Base-by-base conservation (phyloP, 2,888 invertebrate species). In the Aspidiotus rigidus region DNA sequence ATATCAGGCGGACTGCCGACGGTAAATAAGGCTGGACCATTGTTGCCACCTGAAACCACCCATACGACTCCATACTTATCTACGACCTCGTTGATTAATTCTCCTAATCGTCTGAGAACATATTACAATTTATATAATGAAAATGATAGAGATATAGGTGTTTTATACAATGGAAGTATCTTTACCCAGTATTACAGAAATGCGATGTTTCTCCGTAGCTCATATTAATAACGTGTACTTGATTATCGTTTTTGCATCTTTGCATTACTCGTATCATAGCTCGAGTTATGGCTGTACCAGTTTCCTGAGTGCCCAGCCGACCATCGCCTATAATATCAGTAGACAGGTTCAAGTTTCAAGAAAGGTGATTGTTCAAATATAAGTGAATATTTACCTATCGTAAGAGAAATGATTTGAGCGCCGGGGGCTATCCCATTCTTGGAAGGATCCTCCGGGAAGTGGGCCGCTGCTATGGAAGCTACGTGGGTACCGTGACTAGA, bases 401-500 rank as follows among this genome's bases (percentile, higher is more conserved):
- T 90, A 62, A 98, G 81, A 0, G 95, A 93, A 53, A 98, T 84
- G 69, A 98, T 85, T 80, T 93, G 91, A 2, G 98, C 97, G 44
- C 97, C 98, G 0, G 98, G 98, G 0, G 98, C 97, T 0, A 97
- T 85, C 2, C 99, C 99, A 79, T 96, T 93, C 73, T 87, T 83
- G 74, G 94, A 93, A 0, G 92, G 90, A 69, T 86, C 85, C 39
- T 90, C 87, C 0, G 91, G 88, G 79, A 92, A 94, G 79, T 89
- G 84, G 0, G 92, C 97, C 1, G 96, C 87, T 1, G 97, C 93
- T 74, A 99, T 99, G 9, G 93, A 90, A 0, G 97, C 94, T 7
- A 99, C 99, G 78, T 99, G 98, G 0, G 97, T 97, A 40, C 97
- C 99, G 79, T 99, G 99, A 64, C 91, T 87, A 11, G 95, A 93